Percentiles rank a stretch among this genome's conserved stretches.
phyloP scores from a whole-genome alignment of 1,140 invertebrate genomes.

The Apolygus lucorum region DNA sequence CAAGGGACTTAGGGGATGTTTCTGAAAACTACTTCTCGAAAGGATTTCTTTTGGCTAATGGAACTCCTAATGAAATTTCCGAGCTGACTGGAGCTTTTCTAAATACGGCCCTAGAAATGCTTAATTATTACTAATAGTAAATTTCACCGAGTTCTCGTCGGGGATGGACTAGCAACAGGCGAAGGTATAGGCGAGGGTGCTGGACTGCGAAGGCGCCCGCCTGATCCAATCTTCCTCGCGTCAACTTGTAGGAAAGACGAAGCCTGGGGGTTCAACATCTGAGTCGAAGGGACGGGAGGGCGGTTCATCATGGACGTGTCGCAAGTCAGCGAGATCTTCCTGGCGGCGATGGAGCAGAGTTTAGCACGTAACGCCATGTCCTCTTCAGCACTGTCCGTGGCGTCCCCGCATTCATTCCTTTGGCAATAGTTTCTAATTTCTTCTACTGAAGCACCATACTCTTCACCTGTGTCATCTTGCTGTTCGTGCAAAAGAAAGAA shows the following conservation, averaged over 20 bases:
- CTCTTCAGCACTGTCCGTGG: slow-evolving; percentile 39
- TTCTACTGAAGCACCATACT: slow-evolving; percentile 44
- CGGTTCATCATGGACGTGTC: slow-evolving; percentile 42
- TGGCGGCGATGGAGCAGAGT: slow-evolving; percentile 39
- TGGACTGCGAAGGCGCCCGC: slow-evolving; percentile 51
- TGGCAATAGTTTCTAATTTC: slow-evolving; percentile 45
- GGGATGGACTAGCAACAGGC: slow-evolving; percentile 55
- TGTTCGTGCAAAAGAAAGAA: too few species aligned
- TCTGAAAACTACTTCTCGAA: too few species aligned
- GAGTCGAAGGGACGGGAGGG: slow-evolving; percentile 28
- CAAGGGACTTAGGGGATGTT: too few species aligned
- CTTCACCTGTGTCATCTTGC: slow-evolving; percentile 38
- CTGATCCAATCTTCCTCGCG: slow-evolving; percentile 35
- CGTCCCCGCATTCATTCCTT: slow-evolving; percentile 40
- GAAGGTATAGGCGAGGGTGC: slow-evolving; percentile 57
- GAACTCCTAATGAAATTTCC: too few species aligned
- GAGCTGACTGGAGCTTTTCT: too few species aligned
- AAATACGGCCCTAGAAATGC: too few species aligned
- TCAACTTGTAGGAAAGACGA: slow-evolving; percentile 46
- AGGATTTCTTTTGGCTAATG: too few species aligned
- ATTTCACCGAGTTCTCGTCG: slow-evolving; percentile 33
- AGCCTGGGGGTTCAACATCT: slow-evolving; percentile 31
- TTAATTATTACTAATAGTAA: too few species aligned
- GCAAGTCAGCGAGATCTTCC: slow-evolving; percentile 53
- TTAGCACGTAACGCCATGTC: slow-evolving; percentile 20